Conservation (phyloP, 1,140 invertebrate species). For the Drosophila nasuta region DNA sequence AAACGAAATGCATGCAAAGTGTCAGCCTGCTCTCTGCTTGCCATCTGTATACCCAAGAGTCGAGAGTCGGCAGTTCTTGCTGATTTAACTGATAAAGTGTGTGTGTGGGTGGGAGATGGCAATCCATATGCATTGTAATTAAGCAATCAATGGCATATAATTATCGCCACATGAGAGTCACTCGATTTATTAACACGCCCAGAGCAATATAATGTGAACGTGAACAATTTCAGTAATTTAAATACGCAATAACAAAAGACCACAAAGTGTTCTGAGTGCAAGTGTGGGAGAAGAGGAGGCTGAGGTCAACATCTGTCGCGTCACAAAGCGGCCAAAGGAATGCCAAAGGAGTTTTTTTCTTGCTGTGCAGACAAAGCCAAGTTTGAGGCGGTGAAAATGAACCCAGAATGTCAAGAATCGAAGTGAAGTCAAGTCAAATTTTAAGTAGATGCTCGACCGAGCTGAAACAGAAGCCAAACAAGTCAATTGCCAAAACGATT, state of each 20-base stretch:
- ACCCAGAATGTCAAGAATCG: neutral
- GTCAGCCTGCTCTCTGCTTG: conserved; percentile 42
- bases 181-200: conserved; percentile 80
- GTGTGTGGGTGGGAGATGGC: neutral
- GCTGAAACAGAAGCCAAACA: conserved; percentile 33
- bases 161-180: conserved; percentile 79
- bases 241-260: conserved; percentile 60
- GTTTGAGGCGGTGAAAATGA: too few relatives aligned
- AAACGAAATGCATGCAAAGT: conserved; percentile 81
- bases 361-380: neutral
- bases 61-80: conserved; percentile 34
- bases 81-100: conserved; percentile 48
- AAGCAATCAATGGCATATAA: conserved; percentile 82
- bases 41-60: neutral
- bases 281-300: neutral
- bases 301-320: conserved; percentile 46
- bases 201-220: conserved; percentile 36
- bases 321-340: conserved; percentile 62
- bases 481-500: conserved; percentile 37
- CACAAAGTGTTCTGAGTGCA: conserved; percentile 7
- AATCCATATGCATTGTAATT: conserved; percentile 78
- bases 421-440: conserved; percentile 18
- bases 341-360: conserved; percentile 15
- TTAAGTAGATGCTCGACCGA: conserved; percentile 6
- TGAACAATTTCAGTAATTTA: conserved; percentile 71